A percentile compares a stretch with the other conserved stretches of the same genome.
Evolutionary conservation across 2,888 invertebrate genomes (phyloP).

Genomic region (Esperia sulphurella): DNA sequence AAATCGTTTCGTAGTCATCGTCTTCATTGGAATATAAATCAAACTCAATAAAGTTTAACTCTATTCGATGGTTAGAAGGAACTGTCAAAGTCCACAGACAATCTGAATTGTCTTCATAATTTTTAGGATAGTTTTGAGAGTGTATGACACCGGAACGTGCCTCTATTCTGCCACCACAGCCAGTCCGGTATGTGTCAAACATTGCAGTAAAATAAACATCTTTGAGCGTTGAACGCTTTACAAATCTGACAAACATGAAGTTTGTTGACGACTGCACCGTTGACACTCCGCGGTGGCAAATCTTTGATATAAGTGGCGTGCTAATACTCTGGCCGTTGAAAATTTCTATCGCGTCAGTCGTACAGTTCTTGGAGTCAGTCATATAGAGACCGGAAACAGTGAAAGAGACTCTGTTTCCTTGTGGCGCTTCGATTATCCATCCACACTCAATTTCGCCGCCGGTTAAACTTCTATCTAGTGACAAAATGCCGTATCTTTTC

Average conservation of each 20-base stretch:
- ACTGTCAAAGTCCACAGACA: constrained; percentile 90
- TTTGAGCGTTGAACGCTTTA: constrained; percentile 74
- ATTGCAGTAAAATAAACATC: constrained; percentile 82
- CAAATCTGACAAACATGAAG: constrained; percentile 84
- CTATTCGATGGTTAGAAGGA: constrained; percentile 82
- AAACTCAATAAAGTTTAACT: constrained; percentile 84
- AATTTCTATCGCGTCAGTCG: constrained; percentile 81
- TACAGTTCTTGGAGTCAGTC: constrained; percentile 77
- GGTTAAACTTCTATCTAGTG: constrained; percentile 81
- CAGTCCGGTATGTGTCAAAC: constrained; percentile 50
- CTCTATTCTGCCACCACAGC: constrained; percentile 87
- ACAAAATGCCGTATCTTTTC: constrained; percentile 74
- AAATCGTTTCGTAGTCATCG: constrained; percentile 11
- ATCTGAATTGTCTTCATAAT: constrained; percentile 85
- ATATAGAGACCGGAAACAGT: constrained; percentile 82
- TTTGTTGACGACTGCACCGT: constrained; percentile 82
- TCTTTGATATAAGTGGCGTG: constrained; percentile 76
- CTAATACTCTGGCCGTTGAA: constrained; percentile 82
- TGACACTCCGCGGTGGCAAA: constrained; percentile 78
- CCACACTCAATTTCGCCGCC: constrained; percentile 81
- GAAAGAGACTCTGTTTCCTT: constrained; percentile 83
- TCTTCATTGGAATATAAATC: constrained; percentile 55
- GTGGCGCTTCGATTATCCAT: constrained; percentile 85
- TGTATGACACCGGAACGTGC: constrained; percentile 82
- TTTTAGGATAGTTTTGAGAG: constrained; percentile 90